phyloP scores from a whole-genome alignment of 2,113 vertebrate species.

The Ranitomeya imitator region DNA sequence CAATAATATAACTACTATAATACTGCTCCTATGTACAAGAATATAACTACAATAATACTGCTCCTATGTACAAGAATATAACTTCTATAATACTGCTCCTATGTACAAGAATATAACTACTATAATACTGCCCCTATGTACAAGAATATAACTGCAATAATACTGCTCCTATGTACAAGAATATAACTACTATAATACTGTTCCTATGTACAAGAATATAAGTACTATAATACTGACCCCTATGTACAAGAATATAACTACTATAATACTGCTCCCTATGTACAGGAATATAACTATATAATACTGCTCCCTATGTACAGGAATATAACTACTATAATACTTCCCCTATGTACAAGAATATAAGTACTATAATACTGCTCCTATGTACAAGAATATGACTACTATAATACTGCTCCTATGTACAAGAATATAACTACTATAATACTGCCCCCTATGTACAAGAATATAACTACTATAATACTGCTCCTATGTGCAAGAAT shows the following conservation, averaged over 20 bases:
- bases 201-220: too few species aligned
- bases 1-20: background rate
- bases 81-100: background rate
- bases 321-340: background rate
- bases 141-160: too few species aligned
- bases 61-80: conserved; percentile 6
- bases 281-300: too few species aligned
- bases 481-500: too few species aligned
- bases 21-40: background rate
- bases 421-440: background rate
- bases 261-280: too few species aligned
- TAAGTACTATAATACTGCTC: background rate
- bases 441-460: too few species aligned
- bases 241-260: too few species aligned
- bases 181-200: too few species aligned
- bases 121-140: background rate
- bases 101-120: background rate
- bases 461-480: too few species aligned
- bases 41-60: background rate
- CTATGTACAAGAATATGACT: conserved; percentile 10
- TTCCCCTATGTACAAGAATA: background rate
- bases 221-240: too few species aligned
- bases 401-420: background rate
- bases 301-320: background rate
- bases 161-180: too few species aligned